These are phyloP conservation scores for Tyrannus savana DNA, from an alignment of 2,113 vertebrate species.

Conservation along the genomic window DNA sequence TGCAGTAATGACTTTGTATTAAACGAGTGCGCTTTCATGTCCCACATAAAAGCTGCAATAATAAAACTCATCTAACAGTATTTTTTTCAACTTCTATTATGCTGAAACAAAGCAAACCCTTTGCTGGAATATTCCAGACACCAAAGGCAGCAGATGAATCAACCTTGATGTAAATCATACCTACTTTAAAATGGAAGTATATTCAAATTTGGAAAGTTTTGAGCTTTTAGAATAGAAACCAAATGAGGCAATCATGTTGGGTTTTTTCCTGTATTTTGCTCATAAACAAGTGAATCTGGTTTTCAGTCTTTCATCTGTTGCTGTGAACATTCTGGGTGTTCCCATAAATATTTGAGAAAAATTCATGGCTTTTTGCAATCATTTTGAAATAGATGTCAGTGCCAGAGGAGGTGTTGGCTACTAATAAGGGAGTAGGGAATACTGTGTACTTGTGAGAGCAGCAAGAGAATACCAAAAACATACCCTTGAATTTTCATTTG, in stretches of 20 bases:
- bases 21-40: conserved; percentile 29
- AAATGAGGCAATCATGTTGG: neutral
- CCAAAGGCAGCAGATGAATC: neutral
- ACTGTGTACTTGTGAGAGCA: neutral
- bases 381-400: neutral
- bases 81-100: conserved; percentile 34
- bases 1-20: conserved; percentile 60
- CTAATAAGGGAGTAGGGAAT: neutral
- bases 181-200: neutral
- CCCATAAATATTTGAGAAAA: neutral
- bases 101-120: conserved; percentile 47
- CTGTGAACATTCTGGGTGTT: neutral
- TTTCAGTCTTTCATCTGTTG: neutral
- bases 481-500: neutral
- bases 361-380: neutral
- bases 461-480: neutral
- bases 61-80: conserved; percentile 47
- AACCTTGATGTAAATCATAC: neutral
- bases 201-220: neutral
- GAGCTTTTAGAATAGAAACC: neutral
- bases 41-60: conserved; percentile 58
- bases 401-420: neutral
- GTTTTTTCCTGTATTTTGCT: neutral
- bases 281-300: neutral
- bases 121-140: conserved; percentile 20